Base-by-base conservation (phyloP, 1,140 invertebrate genomes). In the Ctenoplectra terminalis region DNA sequence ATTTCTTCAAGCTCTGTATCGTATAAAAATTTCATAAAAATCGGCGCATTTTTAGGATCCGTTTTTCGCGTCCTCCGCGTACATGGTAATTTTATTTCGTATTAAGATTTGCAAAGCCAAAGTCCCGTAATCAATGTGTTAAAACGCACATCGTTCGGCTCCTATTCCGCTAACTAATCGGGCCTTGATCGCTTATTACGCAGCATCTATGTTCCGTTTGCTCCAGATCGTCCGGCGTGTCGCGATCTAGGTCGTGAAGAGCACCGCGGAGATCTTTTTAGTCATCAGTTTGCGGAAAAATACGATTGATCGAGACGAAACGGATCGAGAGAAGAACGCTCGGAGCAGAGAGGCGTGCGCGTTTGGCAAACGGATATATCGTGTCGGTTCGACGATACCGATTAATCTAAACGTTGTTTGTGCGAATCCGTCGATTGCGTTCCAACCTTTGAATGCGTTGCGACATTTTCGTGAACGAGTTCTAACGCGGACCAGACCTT, bases 161-260 rank as follows among this genome's bases (percentile, higher is more conserved):
- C 54, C 64, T 71, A 76, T 54, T 81, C 56, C 67, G 83, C 83
- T 88, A 88, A 90, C 85, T 77, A 82, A 90, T 91, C 88, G 83
- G 82, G 76, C 88, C 89, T 90, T 91, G 90, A 90, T 91, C 87
- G 86, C 72, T 83, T 87, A 91, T 91, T 89, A 87, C 78, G 80
- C 72, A 69, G 48, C 69, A 66, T 84, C 81, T 84, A 60, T 72
- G 79, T 88, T 72, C 81, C 79, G 82, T 86, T 87, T 82, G 85
- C 78, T 87, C 79, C 78, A 88, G 72, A 88, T 87, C 72, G 69
- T 26, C 20, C 34, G 70, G 46, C 72, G 69, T 67, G 69, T 76
- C 75, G 58, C 52, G 67, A 85, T 85, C 72, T 74, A 23, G 71
- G 52, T 75, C 72, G 81, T 61, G 54, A 40, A 86, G 84, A 85